Conservation (phyloP, 2,113 vertebrate genomes). For the Ammodytes dubius region DNA sequence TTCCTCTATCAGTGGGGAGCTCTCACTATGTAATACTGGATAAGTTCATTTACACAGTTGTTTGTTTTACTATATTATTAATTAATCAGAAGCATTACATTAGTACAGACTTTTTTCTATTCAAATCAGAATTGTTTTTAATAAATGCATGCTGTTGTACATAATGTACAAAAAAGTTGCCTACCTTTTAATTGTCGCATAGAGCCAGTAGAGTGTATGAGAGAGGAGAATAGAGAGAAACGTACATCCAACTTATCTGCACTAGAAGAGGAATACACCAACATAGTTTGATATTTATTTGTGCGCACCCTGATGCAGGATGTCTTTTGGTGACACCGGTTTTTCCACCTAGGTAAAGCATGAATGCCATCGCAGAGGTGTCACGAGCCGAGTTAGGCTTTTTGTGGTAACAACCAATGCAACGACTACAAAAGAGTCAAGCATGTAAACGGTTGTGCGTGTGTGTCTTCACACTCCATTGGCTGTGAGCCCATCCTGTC, state of each 20-base stretch:
- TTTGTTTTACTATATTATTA: too few relatives aligned
- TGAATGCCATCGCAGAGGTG: neutral
- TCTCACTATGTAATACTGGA: too few relatives aligned
- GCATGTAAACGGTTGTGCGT: neutral
- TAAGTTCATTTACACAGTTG: too few relatives aligned
- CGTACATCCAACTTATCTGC: neutral
- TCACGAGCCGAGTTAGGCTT: neutral
- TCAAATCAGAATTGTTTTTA: too few relatives aligned
- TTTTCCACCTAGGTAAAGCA: conserved; percentile 20
- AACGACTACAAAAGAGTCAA: neutral
- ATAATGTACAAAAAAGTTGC: too few relatives aligned
- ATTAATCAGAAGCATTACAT: too few relatives aligned
- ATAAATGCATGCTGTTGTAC: neutral
- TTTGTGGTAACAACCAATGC: neutral
- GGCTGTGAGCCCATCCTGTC: conserved; percentile 14
- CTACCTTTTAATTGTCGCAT: neutral
- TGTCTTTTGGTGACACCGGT: conserved; percentile 9
- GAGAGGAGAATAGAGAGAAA: neutral
- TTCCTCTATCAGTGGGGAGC: too few relatives aligned
- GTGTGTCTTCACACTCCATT: neutral
- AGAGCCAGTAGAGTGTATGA: neutral
- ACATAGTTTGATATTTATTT: neutral
- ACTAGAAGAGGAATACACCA: neutral
- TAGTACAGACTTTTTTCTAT: too few relatives aligned
- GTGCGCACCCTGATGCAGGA: neutral